Conservation (phyloP, 2,888 invertebrate species). For the Girardia tigrina region DNA sequence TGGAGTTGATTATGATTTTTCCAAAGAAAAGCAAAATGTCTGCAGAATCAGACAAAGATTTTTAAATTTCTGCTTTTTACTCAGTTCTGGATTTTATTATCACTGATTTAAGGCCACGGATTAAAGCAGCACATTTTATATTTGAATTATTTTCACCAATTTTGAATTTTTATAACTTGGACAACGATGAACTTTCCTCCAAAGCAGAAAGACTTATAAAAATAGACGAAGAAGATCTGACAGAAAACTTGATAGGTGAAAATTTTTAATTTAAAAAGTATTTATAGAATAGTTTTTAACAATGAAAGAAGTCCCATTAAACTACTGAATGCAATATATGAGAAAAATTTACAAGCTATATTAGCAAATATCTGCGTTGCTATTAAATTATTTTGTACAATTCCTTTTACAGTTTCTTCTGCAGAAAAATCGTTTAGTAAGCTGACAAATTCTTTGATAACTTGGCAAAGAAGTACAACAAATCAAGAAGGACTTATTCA, state of each 20-base stretch:
- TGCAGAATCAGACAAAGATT: neutral
- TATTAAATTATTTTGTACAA: neutral
- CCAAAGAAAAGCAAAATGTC: neutral
- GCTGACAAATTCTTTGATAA: neutral
- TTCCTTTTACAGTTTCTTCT: neutral
- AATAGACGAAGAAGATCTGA: too few species aligned
- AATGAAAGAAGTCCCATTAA: neutral
- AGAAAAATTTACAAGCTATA: neutral
- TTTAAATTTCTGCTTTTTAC: neutral
- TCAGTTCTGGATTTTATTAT: neutral
- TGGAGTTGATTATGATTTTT: neutral
- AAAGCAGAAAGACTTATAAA: too few species aligned
- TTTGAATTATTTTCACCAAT: constrained; percentile 12
- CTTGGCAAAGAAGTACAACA: neutral
- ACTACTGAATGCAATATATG: neutral
- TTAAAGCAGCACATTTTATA: neutral
- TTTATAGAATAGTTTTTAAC: neutral
- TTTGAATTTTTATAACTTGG: neutral
- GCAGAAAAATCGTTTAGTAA: neutral
- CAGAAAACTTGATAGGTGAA: neutral
- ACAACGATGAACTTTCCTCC: too few species aligned
- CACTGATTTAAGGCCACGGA: neutral
- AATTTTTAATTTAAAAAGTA: neutral
- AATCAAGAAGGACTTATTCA: neutral
- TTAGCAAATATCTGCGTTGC: neutral